Conservation (phyloP, 1,140 invertebrate species). For the Cataglyphis hispanica region DNA sequence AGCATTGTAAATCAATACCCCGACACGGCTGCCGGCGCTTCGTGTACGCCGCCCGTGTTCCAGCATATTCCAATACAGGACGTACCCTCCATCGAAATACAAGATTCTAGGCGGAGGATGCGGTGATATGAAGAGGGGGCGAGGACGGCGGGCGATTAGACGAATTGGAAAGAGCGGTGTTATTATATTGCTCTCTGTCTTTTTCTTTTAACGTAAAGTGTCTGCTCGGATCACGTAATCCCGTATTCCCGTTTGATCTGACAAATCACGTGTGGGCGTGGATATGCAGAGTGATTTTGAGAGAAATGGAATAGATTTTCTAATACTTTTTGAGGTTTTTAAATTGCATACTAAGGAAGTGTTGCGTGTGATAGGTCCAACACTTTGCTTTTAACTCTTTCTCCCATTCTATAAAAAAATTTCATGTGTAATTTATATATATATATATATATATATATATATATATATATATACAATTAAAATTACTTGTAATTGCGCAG, state of each 20-base stretch:
- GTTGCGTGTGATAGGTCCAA: too few species aligned
- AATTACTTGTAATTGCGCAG: too few species aligned
- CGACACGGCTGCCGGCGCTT: slow-evolving; percentile 79
- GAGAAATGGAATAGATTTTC: too few species aligned
- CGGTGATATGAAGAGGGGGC: slow-evolving; percentile 26
- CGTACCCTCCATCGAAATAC: slow-evolving; percentile 75
- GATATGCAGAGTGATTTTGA: background rate
- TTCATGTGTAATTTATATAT: too few species aligned
- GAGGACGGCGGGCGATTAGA: background rate
- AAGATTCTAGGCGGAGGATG: slow-evolving; percentile 54
- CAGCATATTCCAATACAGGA: slow-evolving; percentile 79
- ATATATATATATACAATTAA: too few species aligned
- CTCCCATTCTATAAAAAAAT: too few species aligned
- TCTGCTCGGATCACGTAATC: background rate
- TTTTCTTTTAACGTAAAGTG: background rate
- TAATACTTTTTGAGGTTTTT: too few species aligned
- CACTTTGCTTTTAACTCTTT: too few species aligned
- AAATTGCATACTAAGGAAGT: too few species aligned
- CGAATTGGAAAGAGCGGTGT: slow-evolving; percentile 19
- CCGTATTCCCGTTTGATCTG: background rate
- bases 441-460: too few species aligned
- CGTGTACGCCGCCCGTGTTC: slow-evolving; percentile 75
- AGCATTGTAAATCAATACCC: slow-evolving; percentile 85
- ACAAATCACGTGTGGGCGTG: background rate
- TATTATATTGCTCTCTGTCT: background rate